Evolutionary conservation across 2,797 vertebrate species (phyloP), one percentile per base, ranked within the genome.

Genomic region (Valencia hispanica): DNA sequence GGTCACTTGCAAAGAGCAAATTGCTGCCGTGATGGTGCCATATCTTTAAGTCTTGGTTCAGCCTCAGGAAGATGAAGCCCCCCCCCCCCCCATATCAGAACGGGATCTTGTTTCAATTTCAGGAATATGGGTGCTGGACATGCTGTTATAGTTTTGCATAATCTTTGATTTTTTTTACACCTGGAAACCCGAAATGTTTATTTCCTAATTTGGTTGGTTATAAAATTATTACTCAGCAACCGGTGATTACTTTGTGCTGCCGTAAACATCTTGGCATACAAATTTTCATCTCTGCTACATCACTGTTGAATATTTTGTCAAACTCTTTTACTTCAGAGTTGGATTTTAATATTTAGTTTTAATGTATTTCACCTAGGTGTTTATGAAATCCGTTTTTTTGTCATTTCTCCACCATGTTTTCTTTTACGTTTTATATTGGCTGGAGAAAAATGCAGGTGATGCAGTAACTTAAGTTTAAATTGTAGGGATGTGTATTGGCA

Each of bases 1-100:
- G 75, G 79, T 90, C 82, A 79, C 84, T 72, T 32, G 39, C 72
- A 87, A 84, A 78, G 73, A 79, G 77, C 79, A 79, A 76, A 71
- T 82, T 79, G 68, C 74, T 30, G 77, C 82, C 87, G 77, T 77
- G 72, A 70, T 59, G 74, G 63, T 36, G 74, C 61, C 66, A 68
- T 75, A 63, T 76, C 87, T 80, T 77, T 74, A 66, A 74, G 73
- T 73, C 79, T 68, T 53, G 53, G 84, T 74, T 91, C 80, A 80
- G 75, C 55, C 74, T 75, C 39, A 76, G 78, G 73, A 77, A 73
- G 84, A 81, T 72, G 73, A 80, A 79, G 85, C 70, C 57, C 18
- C 14, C 78, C 66, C 32, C 34, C 7, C 2, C 34, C 7, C 0
- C 72, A 74, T n/a, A 17, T 32, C 22, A 11, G 20, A 17, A 63